Conservation (phyloP, 2,888 invertebrate genomes). For the Zygogramma bicolorata region DNA sequence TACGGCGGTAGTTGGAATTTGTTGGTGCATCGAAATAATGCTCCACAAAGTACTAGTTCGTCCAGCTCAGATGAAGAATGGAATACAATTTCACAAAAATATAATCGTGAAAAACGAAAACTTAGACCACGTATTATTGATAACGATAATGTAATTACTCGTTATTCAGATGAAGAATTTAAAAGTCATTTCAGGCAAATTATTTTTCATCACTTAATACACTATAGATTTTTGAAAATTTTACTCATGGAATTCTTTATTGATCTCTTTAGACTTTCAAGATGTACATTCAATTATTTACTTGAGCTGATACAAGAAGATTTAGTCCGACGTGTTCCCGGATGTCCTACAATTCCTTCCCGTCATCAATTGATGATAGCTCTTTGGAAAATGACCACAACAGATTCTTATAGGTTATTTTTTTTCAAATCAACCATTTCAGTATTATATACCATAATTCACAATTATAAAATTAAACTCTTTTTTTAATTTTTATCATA, state of each 20-base stretch:
- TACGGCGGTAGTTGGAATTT: constrained; percentile 21
- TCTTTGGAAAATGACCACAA: constrained; percentile 29
- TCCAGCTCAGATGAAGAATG: constrained; percentile 30
- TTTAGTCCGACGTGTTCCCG: constrained; percentile 23
- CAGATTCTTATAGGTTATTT: constrained; percentile 26
- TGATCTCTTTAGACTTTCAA: constrained; percentile 23
- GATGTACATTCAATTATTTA: constrained; percentile 24
- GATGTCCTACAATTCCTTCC: constrained; percentile 26
- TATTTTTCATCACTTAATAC: constrained; percentile 2
- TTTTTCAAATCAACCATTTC: constrained; percentile 1
- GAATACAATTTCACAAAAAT: constrained; percentile 24
- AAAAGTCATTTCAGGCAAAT: constrained; percentile 17
- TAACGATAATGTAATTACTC: constrained; percentile 25
- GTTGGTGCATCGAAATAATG: constrained; percentile 26
- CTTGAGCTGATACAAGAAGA: constrained; percentile 27
- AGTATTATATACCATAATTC: not conserved
- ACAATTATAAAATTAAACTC: not conserved
- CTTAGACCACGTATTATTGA: constrained; percentile 24
- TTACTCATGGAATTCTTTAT: constrained; percentile 11
- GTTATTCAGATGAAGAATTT: constrained; percentile 29
- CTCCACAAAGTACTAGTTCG: constrained; percentile 18
- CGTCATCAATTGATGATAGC: constrained; percentile 27
- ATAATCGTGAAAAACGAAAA: constrained; percentile 19
- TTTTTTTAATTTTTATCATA: constrained; percentile 16
- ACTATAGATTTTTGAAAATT: constrained; percentile 12